Evolutionary conservation across 2,888 invertebrate species (phyloP).

Genomic region (Metalampra italica): DNA sequence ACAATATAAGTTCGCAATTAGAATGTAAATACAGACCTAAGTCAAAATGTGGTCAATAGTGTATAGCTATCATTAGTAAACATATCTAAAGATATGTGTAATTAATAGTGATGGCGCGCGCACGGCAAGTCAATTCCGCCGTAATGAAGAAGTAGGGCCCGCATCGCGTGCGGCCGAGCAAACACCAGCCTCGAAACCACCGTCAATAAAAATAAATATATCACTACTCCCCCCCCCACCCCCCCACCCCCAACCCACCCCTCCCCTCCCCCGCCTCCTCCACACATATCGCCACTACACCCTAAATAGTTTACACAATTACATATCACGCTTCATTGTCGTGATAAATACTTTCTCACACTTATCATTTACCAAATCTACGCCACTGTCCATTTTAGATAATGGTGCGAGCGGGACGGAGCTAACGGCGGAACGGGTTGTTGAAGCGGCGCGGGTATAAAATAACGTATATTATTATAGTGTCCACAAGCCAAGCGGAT

Average conservation of each 20-base stretch:
- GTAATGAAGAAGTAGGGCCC: conserved; percentile 48
- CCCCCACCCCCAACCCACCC: conserved; percentile 20
- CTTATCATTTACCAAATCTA: conserved; percentile 79
- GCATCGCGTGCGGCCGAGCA: conserved; percentile 51
- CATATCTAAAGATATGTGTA: conserved; percentile 15
- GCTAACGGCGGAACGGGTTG: conserved; percentile 25
- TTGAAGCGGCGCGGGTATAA: conserved; percentile 54
- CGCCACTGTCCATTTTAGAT: conserved; percentile 78
- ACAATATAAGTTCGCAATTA: too few species aligned
- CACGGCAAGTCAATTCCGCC: conserved; percentile 29
- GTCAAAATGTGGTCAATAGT: background rate
- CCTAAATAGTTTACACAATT: conserved; percentile 74
- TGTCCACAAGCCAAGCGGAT: conserved; percentile 80
- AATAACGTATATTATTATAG: conserved; percentile 78
- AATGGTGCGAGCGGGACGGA: conserved; percentile 63
- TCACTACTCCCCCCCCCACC: conserved; percentile 41
- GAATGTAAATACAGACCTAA: too few species aligned
- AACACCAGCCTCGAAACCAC: conserved; percentile 37
- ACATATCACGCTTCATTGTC: conserved; percentile 76
- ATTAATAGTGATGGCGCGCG: conserved; percentile 38
- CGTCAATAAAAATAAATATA: conserved; percentile 68
- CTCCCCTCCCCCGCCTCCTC: conserved; percentile 21
- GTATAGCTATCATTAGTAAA: background rate
- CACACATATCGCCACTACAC: conserved; percentile 52
- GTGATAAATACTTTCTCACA: conserved; percentile 79